Evolutionary conservation across 2,113 vertebrate genomes (phyloP), one percentile per base, ranked within the genome.

Genomic region (Chauna torquata): DNA sequence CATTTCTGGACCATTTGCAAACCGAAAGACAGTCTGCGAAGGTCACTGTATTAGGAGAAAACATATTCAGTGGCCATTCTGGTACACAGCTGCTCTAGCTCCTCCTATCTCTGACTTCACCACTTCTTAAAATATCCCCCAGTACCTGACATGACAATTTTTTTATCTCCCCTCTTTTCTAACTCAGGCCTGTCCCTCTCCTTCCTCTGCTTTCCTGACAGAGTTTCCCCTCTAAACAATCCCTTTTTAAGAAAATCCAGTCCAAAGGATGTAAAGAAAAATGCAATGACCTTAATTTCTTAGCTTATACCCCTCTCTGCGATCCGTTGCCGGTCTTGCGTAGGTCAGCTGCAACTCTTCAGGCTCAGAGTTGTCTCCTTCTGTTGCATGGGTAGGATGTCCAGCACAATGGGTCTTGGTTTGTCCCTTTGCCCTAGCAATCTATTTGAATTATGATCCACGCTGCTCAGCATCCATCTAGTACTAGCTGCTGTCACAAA

Each of bases 321-420:
- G 0, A 61, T 9, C 19, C 45, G 23, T 15, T 38, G 24, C 28
- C 38, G 78, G 25, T 54, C 66, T 52, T 54, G 30, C 49, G 81
- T 17, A n/a, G 23, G 40, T 34, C 68, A n/a, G 74, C 55, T 85
- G 44, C 40, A 59, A 65, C 0, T 1, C 36, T 72, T 8, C 28
- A 47, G 25, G 47, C 13, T 55, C 36, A 34, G 57, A 52, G 24
- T 22, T 85, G 40, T 34, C 38, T 58, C 47, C 12, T 62, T 25
- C 69, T 40, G 2, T 16, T 71, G 14, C 20, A 47, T 0, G 0
- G 19, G 27, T 25, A 61, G 22, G 52, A 62, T 27, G 71, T 28
- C 45, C 84, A 81, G 68, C 52, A 65, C 38, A n/a, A 71, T 0
- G 2, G 36, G 28, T 76, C 55, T 68, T 38, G 38, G 57, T 87